These are phyloP conservation scores for Erythrolamprus reginae DNA, from an alignment of 2,113 vertebrate genomes.

Conservation along the genomic window DNA sequence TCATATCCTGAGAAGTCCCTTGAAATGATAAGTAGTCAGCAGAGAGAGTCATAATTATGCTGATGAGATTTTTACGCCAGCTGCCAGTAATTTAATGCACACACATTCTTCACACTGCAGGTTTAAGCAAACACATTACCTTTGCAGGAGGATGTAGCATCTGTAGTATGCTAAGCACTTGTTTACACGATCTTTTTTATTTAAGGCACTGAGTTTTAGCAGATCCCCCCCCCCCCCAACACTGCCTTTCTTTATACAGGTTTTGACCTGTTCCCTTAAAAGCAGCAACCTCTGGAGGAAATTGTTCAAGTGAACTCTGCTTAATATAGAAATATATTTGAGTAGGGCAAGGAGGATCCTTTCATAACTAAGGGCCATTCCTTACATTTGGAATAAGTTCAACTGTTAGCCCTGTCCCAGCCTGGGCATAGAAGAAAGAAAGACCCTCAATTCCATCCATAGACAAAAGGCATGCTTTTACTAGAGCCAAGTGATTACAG, in stretches of 20 bases:
- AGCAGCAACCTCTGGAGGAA: not conserved
- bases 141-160: not conserved
- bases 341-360: not conserved
- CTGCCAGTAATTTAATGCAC: not conserved
- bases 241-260: not conserved
- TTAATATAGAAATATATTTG: not conserved
- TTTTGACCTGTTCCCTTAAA: not conserved
- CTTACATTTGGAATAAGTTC: not conserved
- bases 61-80: not conserved
- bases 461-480: not conserved
- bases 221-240: no score
- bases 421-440: not conserved
- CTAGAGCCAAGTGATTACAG: no score
- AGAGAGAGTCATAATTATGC: not conserved
- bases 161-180: not conserved
- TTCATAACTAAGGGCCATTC: not conserved
- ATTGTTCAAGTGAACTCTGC: not conserved
- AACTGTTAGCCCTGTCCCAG: not conserved
- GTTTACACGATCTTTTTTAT: not conserved
- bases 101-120: not conserved
- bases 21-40: constrained; percentile 5
- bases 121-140: not conserved
- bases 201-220: not conserved
- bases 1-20: not conserved
- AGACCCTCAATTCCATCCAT: not conserved